Base-by-base conservation (phyloP, 2,113 vertebrate genomes). In the Cyphomyrus discorhynchus region DNA sequence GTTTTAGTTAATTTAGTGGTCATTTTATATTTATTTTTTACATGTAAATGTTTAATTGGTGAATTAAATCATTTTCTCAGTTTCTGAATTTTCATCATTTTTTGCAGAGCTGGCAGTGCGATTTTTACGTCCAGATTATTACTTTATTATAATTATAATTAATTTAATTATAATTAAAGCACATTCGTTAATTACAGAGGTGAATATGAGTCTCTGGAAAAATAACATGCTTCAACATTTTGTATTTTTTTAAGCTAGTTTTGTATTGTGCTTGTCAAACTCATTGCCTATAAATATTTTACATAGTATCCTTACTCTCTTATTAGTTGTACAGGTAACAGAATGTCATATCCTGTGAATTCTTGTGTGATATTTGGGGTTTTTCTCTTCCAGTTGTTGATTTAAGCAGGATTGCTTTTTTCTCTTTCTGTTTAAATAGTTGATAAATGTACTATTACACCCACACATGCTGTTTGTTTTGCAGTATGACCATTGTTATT, bases 261-360 rank as follows among this genome's bases (percentile, higher is more conserved):
- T 93, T 92, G 74, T 90, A 90, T 89, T 90, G 92, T 91, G 31
- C 24, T 91, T 88, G 45, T 86, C n/a, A 6, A 86, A 50, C 83
- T 47, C 31, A 42, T 42, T 80, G 15, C 15, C 74, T 80, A 7
- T 80, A 80, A 80, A 80, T 80, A 42, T 80, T 80, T 42, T 80
- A 17, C 35, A 13, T 42, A 2, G 74, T 80, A 80, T 80, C 31
- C n/a, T 70, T 31, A 31, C 15, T 19, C 31, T 80, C 27, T 39
- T 35, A 77, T 80, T 42, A 80, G 74, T 80, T 80, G 74, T 80
- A 39, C 74, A 42, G 62, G n/a, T 31, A 31, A 31, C 58, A 62
- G 19, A 56, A 62, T 74, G 3, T 31, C 13, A 35, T 80, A 80
- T 17, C 74, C 74, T 42, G 74, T 77, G 70, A 77, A 77, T 39